phyloP scores from a whole-genome alignment of 2,888 invertebrate genomes.

The Cremastinae sp. region DNA sequence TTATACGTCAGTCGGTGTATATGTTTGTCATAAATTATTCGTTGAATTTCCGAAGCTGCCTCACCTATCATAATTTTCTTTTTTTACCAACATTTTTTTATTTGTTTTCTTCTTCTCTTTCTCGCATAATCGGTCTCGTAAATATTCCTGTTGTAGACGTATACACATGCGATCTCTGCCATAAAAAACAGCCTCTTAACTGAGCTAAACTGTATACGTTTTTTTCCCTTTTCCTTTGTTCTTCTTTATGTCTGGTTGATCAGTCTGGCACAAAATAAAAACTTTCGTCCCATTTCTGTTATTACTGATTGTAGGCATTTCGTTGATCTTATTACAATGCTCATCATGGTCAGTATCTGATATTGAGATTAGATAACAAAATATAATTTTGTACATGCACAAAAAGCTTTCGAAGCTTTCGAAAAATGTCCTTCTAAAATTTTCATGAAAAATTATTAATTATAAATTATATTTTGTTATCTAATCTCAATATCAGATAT shows the following conservation, averaged over 20 bases:
- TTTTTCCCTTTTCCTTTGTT: background rate
- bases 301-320: background rate
- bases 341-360: too few species aligned
- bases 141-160: constrained; percentile 47
- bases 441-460: too few species aligned
- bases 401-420: too few species aligned
- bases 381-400: too few species aligned
- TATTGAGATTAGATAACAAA: too few species aligned
- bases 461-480: too few species aligned
- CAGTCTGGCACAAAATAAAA: background rate
- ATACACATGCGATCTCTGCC: constrained; percentile 19
- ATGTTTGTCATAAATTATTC: constrained; percentile 63
- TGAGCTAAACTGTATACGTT: constrained; percentile 17
- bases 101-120: constrained; percentile 13
- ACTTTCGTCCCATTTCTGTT: background rate
- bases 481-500: too few species aligned
- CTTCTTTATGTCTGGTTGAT: constrained; percentile 15
- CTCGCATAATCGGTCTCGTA: constrained; percentile 59
- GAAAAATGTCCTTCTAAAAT: too few species aligned
- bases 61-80: constrained; percentile 46
- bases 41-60: constrained; percentile 48
- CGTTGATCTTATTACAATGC: constrained; percentile 9
- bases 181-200: constrained; percentile 15
- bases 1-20: constrained; percentile 62
- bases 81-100: background rate